Base-by-base conservation (phyloP, 2,113 vertebrate species). In the Zosterops borbonicus region DNA sequence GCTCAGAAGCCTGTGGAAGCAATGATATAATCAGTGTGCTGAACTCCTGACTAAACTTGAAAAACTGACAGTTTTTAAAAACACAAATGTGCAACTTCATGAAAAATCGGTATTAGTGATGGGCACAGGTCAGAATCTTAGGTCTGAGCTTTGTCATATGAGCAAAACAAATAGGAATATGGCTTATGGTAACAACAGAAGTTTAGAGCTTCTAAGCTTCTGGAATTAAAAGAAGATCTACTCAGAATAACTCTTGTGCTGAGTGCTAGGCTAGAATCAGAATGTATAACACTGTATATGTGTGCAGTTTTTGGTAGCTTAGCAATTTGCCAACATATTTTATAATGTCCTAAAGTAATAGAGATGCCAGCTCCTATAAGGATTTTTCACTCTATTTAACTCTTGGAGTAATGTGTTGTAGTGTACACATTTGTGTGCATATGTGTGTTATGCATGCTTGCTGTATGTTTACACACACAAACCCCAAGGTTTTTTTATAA, bases 1-100 rank as follows among this genome's bases (percentile, higher is more conserved):
- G 2, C 97, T 98, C 91, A 99, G 97, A 60, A 99, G 98, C 96
- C 99, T 99, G 95, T 19, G 37, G 95, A 87, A 93, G 71, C 69
- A 97, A 95, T 58, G 58, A 83, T 44, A 95, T 41, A 85, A 88
- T 96, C 68, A 97, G 29, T 69, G 33, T 64, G 14, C 25, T 79
- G 52, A 33, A n/a, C 20, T 62, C 13, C 62, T 80, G 59, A 92
- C 49, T 86, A 86, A 94, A 88, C 11, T 41, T 83, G 83, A 81
- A 90, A 92, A 87, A 68, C 4, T 0, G 5, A 10, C 33, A 56
- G 15, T 46, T 71, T 63, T 92, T 88, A 49, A 31, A 83, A 59
- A 86, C 83, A 49, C 2, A 42, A 83, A n/a, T 4, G 24, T 39
- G 17, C 11, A 67, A 20, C 76, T 74, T 76, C 9, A 52, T 42